Conservation (phyloP, 2,888 invertebrate genomes). For the Orthosia cruda region DNA sequence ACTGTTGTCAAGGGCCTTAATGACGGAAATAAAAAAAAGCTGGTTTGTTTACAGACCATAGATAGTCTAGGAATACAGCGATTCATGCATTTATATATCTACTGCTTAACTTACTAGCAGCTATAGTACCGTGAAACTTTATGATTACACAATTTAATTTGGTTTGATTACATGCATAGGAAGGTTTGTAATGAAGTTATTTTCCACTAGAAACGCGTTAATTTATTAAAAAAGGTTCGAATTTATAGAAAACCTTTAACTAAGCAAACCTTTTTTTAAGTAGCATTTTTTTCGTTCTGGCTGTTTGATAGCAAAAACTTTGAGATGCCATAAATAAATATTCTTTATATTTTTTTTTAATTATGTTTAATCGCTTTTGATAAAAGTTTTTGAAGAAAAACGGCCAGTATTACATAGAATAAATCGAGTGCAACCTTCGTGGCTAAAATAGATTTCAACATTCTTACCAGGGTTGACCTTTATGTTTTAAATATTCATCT, state of each 20-base stretch:
- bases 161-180: neutral
- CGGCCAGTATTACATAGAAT: neutral
- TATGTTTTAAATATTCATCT: no score
- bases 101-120: neutral
- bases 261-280: neutral
- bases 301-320: conserved; percentile 10
- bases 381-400: neutral
- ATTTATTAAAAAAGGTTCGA: no score
- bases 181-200: neutral
- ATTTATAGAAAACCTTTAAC: no score
- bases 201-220: no score
- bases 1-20: no score
- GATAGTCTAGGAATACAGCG: neutral
- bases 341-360: neutral
- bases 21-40: neutral
- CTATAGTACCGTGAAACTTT: neutral
- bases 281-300: neutral
- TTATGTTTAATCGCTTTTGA: neutral
- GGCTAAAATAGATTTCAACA: no score
- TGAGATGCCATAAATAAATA: neutral
- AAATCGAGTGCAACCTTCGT: neutral
- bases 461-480: no score
- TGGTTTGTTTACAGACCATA: neutral
- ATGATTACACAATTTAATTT: conserved; percentile 1
- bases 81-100: neutral